Evolutionary conservation across 2,888 invertebrate genomes (phyloP).

Genomic region (Netelia virgata): DNA sequence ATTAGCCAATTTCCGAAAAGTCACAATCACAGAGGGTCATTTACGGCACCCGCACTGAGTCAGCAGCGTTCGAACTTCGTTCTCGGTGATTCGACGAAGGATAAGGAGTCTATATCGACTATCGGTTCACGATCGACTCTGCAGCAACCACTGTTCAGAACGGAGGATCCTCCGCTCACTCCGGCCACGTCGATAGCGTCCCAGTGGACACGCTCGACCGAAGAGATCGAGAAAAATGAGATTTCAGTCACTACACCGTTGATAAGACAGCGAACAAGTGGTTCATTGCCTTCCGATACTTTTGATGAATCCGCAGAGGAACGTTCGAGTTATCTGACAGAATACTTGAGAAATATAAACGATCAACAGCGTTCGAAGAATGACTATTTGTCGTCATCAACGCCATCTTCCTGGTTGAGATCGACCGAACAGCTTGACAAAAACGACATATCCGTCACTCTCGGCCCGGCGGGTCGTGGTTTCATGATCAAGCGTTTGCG

Average conservation of each 20-base stretch:
- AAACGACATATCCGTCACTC: slow-evolving; percentile 68
- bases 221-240: slow-evolving; percentile 69
- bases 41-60: not conserved
- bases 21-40: not conserved
- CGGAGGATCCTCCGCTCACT: not conserved
- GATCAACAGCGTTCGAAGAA: slow-evolving; percentile 41
- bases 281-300: not conserved
- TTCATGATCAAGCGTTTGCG: slow-evolving; percentile 64
- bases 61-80: not conserved
- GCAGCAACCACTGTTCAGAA: slow-evolving; percentile 40
- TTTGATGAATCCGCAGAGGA: not conserved
- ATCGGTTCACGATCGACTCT: slow-evolving; percentile 44
- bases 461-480: slow-evolving; percentile 58
- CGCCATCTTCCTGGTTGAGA: slow-evolving; percentile 43
- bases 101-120: slow-evolving; percentile 41
- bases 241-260: slow-evolving; percentile 46
- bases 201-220: slow-evolving; percentile 52
- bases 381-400: slow-evolving; percentile 23
- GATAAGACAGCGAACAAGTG: slow-evolving; percentile 31
- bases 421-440: slow-evolving; percentile 63
- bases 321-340: not conserved
- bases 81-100: not conserved
- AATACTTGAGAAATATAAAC: not conserved
- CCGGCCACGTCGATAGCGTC: slow-evolving; percentile 31
- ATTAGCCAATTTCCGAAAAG: slow-evolving; percentile 2